Conservation (phyloP, 2,888 invertebrate genomes). For the Steinernema hermaphroditum region DNA sequence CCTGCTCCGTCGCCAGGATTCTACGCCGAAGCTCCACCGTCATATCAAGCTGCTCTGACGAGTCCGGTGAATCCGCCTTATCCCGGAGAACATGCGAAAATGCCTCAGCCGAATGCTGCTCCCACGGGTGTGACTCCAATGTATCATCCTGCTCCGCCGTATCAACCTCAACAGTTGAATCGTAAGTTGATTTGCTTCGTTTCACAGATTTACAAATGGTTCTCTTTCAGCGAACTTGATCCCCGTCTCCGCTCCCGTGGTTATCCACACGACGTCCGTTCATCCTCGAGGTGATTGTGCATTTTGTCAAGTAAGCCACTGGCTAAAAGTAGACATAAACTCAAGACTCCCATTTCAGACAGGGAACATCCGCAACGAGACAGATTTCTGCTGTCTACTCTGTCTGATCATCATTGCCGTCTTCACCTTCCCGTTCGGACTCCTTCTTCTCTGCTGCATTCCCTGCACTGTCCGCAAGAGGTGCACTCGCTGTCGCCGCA, state of each 20-base stretch:
- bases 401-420: constrained; percentile 61
- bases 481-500: constrained; percentile 34
- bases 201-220: not conserved
- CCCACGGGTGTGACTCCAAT: not conserved
- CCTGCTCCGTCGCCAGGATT: not conserved
- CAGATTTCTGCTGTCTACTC: constrained; percentile 60
- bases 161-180: not conserved
- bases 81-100: not conserved
- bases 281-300: not conserved
- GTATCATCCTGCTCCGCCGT: not conserved
- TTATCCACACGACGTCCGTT: not conserved
- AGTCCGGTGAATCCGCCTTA: not conserved
- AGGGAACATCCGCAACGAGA: constrained; percentile 52
- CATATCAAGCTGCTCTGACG: not conserved
- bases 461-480: constrained; percentile 54
- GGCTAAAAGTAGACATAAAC: not conserved
- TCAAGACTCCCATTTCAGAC: constrained; percentile 21
- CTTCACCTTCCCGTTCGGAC: constrained; percentile 63
- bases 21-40: not conserved
- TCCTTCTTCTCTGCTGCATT: constrained; percentile 60
- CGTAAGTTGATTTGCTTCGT: constrained; percentile 6
- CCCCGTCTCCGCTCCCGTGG: not conserved
- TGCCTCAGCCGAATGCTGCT: not conserved
- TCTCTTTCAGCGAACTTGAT: not conserved
- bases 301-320: not conserved